Percentiles rank a stretch among this genome's conserved stretches.
phyloP scores from a whole-genome alignment of 1,140 invertebrate species.

The Oreohelix idahoensis region DNA sequence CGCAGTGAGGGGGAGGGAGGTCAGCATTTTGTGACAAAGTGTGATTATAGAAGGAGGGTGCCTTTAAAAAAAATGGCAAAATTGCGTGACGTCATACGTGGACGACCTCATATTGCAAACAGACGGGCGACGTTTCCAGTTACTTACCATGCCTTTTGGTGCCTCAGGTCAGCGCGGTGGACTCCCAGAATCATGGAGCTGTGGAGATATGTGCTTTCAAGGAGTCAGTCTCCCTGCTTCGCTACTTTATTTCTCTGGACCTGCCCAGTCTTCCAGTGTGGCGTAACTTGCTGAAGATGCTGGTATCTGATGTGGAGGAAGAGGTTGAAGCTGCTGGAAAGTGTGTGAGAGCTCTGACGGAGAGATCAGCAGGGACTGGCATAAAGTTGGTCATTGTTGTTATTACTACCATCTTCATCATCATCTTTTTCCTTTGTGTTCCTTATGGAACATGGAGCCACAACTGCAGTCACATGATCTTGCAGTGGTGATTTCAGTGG shows the following conservation, averaged over 20 bases:
- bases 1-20: too few species aligned
- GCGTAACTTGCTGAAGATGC: slow-evolving; percentile 67
- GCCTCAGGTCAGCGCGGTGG: slow-evolving; percentile 54
- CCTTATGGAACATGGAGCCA: too few species aligned
- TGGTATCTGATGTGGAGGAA: slow-evolving; percentile 67
- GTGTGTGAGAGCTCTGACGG: slow-evolving; percentile 65
- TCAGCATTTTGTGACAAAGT: too few species aligned
- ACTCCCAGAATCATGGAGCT: slow-evolving; percentile 67
- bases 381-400: slow-evolving; percentile 9
- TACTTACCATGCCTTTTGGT: too few species aligned
- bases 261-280: slow-evolving; percentile 67
- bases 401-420: not conserved
- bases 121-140: too few species aligned
- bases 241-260: slow-evolving; percentile 64
- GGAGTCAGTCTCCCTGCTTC: slow-evolving; percentile 60
- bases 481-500: too few species aligned
- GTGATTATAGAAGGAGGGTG: too few species aligned
- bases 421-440: too few species aligned
- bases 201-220: slow-evolving; percentile 69
- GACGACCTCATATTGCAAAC: too few species aligned
- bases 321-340: slow-evolving; percentile 66
- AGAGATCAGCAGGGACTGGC: slow-evolving; percentile 42
- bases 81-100: too few species aligned
- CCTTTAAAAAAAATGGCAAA: too few species aligned
- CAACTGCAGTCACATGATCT: too few species aligned